phyloP scores from a whole-genome alignment of 2,797 vertebrate genomes.

The Amblyraja radiata region DNA sequence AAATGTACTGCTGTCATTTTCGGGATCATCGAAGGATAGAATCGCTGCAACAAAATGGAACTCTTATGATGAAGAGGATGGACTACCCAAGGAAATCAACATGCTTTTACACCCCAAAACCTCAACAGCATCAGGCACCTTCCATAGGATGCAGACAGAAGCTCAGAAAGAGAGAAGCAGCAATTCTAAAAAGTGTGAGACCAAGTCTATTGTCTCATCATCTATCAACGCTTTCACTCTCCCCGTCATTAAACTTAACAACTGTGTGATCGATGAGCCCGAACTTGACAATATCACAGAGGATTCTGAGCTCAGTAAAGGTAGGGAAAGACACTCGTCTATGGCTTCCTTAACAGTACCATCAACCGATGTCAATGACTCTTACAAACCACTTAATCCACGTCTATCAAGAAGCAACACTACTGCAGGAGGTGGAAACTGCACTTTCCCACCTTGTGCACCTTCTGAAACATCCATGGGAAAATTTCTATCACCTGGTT shows the following conservation, averaged over 20 bases:
- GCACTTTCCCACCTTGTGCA: conserved; percentile 49
- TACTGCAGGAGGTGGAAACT: conserved; percentile 53
- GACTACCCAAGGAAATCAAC: conserved; percentile 64
- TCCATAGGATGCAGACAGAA: conserved; percentile 65
- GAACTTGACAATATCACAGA: conserved; percentile 88
- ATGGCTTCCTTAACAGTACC: conserved; percentile 80
- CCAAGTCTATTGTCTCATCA: conserved; percentile 90
- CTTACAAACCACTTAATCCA: conserved; percentile 60
- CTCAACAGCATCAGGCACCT: conserved; percentile 59
- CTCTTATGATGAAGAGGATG: conserved; percentile 71
- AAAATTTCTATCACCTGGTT: conserved; percentile 79
- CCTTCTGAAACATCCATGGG: conserved; percentile 61
- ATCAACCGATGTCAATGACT: conserved; percentile 64
- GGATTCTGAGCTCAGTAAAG: conserved; percentile 61
- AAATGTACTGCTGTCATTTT: conserved; percentile 70
- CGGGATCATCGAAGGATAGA: conserved; percentile 53
- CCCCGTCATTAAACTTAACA: conserved; percentile 96
- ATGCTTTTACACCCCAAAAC: conserved; percentile 74
- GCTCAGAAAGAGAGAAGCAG: conserved; percentile 55
- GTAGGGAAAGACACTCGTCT: conserved; percentile 63
- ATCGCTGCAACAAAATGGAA: conserved; percentile 58
- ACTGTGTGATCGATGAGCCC: conserved; percentile 93
- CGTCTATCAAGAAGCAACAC: conserved; percentile 71
- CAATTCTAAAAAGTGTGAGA: conserved; percentile 69
- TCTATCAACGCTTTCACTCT: conserved; percentile 92